A percentile compares a stretch with the other conserved stretches of the same genome.
These are phyloP conservation scores for Chelonus formosanus DNA, from an alignment of 2,888 invertebrate genomes.

Conservation along the genomic window DNA sequence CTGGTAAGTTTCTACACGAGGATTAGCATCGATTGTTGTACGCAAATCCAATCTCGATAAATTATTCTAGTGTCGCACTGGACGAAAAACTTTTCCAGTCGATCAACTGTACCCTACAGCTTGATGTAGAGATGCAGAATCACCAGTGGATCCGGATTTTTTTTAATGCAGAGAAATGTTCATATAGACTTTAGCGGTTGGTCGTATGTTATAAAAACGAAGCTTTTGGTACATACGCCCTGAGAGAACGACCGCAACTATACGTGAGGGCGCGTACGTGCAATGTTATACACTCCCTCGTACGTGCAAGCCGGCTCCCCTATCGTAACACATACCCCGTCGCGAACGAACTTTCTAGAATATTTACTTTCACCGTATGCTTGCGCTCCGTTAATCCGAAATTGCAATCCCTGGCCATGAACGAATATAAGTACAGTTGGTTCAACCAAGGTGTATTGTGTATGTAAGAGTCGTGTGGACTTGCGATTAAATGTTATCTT, in stretches of 20 bases:
- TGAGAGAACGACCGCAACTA: slow-evolving; percentile 13
- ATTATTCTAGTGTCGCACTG: slow-evolving; percentile 12
- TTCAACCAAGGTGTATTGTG: slow-evolving; percentile 8
- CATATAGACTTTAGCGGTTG: slow-evolving; percentile 43
- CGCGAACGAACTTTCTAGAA: slow-evolving; percentile 44
- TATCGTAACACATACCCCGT: slow-evolving; percentile 23
- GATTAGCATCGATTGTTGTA: slow-evolving; percentile 22
- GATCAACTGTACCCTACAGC: background rate
- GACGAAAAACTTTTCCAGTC: slow-evolving; percentile 16
- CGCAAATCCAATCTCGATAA: slow-evolving; percentile 20
- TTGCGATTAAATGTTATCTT: slow-evolving; percentile 43
- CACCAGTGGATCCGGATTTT: slow-evolving; percentile 10
- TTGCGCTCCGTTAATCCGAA: slow-evolving; percentile 48
- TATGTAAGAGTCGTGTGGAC: slow-evolving; percentile 22
- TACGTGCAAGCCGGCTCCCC: slow-evolving; percentile 15
- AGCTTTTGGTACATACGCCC: slow-evolving; percentile 26
- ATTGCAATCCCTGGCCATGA: slow-evolving; percentile 40
- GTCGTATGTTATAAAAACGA: slow-evolving; percentile 45
- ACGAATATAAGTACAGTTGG: slow-evolving; percentile 7
- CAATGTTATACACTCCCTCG: slow-evolving; percentile 27
- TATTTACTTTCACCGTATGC: slow-evolving; percentile 50
- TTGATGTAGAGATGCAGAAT: too few species aligned
- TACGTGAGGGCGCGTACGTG: slow-evolving; percentile 19
- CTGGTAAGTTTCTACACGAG: background rate
- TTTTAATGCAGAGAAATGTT: slow-evolving; percentile 38